Evolutionary conservation across 2,113 vertebrate species (phyloP).

Genomic region (human (Homo sapiens)): DNA sequence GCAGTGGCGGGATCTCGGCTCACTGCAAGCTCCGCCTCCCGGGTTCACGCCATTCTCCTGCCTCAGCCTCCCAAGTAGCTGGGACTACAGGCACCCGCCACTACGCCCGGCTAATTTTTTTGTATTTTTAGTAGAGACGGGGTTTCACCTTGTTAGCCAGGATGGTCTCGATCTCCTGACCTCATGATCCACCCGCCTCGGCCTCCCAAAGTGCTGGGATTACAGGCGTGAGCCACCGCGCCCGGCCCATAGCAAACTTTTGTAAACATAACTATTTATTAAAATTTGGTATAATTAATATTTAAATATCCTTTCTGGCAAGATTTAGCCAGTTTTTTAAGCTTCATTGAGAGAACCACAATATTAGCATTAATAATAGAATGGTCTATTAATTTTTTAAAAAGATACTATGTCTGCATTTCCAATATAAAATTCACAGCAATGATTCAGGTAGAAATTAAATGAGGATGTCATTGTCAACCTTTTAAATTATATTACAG

Average conservation of each 20-base stretch:
- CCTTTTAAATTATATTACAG: neutral
- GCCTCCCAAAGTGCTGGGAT: too few species aligned
- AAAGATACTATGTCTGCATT: neutral
- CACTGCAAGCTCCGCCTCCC: too few species aligned
- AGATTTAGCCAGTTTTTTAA: neutral
- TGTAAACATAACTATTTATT: neutral
- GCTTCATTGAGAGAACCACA: neutral
- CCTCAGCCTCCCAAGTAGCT: too few species aligned
- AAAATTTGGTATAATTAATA: neutral
- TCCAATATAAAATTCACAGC: neutral
- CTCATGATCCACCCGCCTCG: too few species aligned
- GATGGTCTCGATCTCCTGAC: too few species aligned
- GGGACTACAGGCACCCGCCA: too few species aligned
- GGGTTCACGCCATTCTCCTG: too few species aligned
- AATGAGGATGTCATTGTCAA: neutral
- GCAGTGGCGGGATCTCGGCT: too few species aligned
- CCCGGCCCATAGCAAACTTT: neutral
- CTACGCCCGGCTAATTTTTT: too few species aligned
- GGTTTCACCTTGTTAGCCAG: too few species aligned
- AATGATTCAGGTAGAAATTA: neutral
- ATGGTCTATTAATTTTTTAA: neutral
- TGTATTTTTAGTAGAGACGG: too few species aligned
- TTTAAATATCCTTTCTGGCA: neutral
- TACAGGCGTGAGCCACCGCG: too few species aligned
- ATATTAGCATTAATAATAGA: neutral